Percentiles rank a stretch among this genome's conserved stretches.
Evolutionary conservation across 1,140 invertebrate species (phyloP).

Genomic region (Eumaeus atala): DNA sequence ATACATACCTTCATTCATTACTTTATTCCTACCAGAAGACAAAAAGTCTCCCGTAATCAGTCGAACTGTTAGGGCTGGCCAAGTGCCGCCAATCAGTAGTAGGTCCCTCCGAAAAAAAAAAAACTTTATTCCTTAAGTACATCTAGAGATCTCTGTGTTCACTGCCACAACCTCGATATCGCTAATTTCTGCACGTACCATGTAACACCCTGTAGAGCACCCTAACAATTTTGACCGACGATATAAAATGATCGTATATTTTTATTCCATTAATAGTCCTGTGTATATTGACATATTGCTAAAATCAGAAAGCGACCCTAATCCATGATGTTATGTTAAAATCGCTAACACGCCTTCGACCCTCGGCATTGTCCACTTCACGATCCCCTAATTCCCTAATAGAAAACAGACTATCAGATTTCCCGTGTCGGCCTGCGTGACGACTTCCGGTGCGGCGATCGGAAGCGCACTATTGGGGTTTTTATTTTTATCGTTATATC

Average conservation of each 20-base stretch:
- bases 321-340: slow-evolving; percentile 39
- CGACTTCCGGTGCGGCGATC: slow-evolving; percentile 43
- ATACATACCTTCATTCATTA: no score
- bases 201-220: no score
- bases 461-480: slow-evolving; percentile 39
- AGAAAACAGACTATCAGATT: slow-evolving; percentile 58
- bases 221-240: no score
- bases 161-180: no score
- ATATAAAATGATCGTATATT: neutral
- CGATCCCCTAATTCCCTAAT: slow-evolving; percentile 61
- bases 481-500: slow-evolving; percentile 22
- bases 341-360: slow-evolving; percentile 30
- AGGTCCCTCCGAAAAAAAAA: no score
- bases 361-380: slow-evolving; percentile 29
- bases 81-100: no score
- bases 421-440: slow-evolving; percentile 45
- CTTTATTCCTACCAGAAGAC: no score
- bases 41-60: no score
- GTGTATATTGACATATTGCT: slow-evolving; percentile 9
- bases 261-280: neutral
- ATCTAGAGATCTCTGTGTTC: no score
- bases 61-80: no score
- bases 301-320: slow-evolving; percentile 25
- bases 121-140: no score
- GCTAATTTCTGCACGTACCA: no score